These are phyloP conservation scores for Antrozous pallidus DNA, from an alignment of 2,797 vertebrate genomes.

Conservation along the genomic window DNA sequence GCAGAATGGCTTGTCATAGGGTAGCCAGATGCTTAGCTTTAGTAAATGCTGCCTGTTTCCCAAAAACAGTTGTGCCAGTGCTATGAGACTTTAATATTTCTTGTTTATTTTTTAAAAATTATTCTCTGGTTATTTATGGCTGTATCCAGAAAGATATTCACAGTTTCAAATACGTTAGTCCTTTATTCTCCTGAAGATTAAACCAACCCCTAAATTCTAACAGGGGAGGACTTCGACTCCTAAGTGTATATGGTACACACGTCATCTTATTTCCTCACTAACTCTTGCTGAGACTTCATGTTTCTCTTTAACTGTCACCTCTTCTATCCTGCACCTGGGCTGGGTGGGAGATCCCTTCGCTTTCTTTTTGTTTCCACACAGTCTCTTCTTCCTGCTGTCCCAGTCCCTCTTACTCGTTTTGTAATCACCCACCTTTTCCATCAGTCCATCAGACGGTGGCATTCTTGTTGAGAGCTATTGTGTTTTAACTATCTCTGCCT, in stretches of 20 bases:
- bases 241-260: neutral
- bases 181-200: neutral
- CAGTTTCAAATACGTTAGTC: neutral
- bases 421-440: neutral
- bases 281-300: neutral
- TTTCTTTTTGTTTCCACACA: neutral
- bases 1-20: neutral
- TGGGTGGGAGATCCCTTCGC: neutral
- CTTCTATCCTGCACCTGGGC: neutral
- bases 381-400: neutral
- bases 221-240: neutral
- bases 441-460: neutral
- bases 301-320: neutral
- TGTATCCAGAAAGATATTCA: neutral
- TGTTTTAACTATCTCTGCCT: neutral
- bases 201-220: neutral
- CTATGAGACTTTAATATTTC: neutral
- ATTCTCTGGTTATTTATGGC: neutral
- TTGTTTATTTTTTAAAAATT: neutral
- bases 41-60: conserved; percentile 4
- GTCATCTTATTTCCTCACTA: neutral
- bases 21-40: neutral
- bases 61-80: neutral
- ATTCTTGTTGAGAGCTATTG: neutral
- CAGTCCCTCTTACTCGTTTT: neutral